phyloP scores from a whole-genome alignment of 92 coral and sea anemone species.

The Palythoa grandis region DNA sequence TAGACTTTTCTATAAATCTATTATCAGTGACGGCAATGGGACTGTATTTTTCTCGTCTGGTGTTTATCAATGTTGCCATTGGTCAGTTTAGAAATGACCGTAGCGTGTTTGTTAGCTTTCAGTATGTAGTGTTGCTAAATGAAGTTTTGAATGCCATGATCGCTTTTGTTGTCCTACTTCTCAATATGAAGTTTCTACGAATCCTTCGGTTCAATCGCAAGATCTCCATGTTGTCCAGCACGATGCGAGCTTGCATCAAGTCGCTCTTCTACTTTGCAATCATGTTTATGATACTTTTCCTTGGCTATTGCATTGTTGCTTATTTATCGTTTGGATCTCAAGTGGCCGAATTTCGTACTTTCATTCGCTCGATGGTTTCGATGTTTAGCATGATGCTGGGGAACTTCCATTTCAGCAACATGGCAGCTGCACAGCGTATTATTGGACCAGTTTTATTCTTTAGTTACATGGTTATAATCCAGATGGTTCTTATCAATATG shows the following conservation, averaged over 20 bases:
- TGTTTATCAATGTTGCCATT: conserved; percentile 55
- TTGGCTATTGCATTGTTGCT: conserved; percentile 73
- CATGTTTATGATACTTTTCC: conserved; percentile 72
- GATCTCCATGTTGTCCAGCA: conserved; percentile 74
- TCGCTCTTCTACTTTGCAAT: conserved; percentile 67
- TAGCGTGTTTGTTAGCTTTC: conserved; percentile 81
- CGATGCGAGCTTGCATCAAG: conserved; percentile 65
- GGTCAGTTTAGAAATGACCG: conserved; percentile 68
- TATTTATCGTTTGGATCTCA: conserved; percentile 63
- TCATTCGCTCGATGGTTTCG: conserved; percentile 80
- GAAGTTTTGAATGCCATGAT: conserved; percentile 66
- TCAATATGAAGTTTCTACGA: conserved; percentile 86
- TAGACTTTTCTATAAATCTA: conserved; percentile 67
- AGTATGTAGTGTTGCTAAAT: conserved; percentile 84
- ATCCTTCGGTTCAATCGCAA: conserved; percentile 87
- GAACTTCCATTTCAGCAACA: conserved; percentile 67
- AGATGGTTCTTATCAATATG: conserved; percentile 84
- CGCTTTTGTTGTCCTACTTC: conserved; percentile 72
- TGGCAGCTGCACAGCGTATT: conserved; percentile 63
- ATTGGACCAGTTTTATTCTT: conserved; percentile 85
- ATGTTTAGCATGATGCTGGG: conserved; percentile 88
- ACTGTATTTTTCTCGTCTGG: conserved; percentile 60
- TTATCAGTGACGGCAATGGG: conserved; percentile 66
- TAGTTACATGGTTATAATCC: conserved; percentile 77
- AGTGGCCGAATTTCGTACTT: conserved; percentile 76